Base-by-base conservation (phyloP, 2,888 invertebrate species). In the Eilema caniola region DNA sequence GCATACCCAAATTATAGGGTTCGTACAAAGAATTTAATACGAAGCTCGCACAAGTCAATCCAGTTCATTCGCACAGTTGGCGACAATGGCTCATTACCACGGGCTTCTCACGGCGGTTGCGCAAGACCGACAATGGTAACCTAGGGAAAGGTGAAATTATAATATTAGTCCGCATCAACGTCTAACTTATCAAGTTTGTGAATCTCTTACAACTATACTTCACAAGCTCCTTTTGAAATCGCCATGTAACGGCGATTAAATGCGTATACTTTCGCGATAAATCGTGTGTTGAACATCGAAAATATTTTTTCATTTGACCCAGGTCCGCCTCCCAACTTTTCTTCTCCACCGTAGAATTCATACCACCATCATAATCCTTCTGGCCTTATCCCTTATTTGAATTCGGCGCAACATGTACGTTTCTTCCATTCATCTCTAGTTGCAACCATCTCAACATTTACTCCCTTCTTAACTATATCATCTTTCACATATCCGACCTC, bases 131-230 rank as follows among this genome's bases (percentile, higher is more conserved):
- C 79, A 66, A 66, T 66, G 24, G 56, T 66, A 31, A 62, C 62
- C 75, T 83, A 87, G 89, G 89, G 91, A 93, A 92, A 92, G 88
- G 91, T 87, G 89, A 88, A 85, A 87, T 90, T 84, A 84, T 83
- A 84, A 78, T 85, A 87, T 85, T 86, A 83, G 86, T 87, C 86
- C 82, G 82, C 80, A 80, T 78, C 66, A 74, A 81, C 75, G 74
- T 75, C 79, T 69, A 63, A 72, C 77, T 81, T 85, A 87, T 87
- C 87, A 77, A 79, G 77, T 65, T 76, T 69, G 62, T 74, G 65
- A 82, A 85, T 83, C 80, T 76, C 68, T 53, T 59, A 59, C 33
- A 12, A 75, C 65, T 81, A 74, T 70, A 65, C 67, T 73, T 67
- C 28, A 67, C 69, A 62, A 70, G 72, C 66, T 70, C 71, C 73